A percentile compares a stretch with the other conserved stretches of the same genome.
Conservation (phyloP, 2,113 vertebrate genomes). For the Pseudopodoces humilis region DNA sequence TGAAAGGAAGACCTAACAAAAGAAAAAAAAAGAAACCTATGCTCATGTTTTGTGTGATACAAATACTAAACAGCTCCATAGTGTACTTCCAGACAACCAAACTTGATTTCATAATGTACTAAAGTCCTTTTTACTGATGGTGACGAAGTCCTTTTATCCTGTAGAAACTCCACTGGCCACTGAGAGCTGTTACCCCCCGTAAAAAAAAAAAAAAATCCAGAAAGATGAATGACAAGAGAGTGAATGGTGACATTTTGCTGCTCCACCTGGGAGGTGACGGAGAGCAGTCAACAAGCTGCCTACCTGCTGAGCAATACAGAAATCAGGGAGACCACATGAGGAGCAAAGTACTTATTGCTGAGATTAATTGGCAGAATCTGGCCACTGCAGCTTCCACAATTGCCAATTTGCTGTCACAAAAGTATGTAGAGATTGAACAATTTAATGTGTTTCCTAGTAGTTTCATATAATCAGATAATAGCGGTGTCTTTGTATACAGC, state of each 20-base stretch:
- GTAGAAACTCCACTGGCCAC: neutral
- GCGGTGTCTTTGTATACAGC: neutral
- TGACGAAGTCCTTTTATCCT: neutral
- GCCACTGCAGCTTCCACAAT: neutral
- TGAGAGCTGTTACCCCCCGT: neutral
- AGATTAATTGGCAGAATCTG: conserved; percentile 33
- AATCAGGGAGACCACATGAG: conserved; percentile 12
- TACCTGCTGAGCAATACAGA: conserved; percentile 25
- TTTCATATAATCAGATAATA: conserved; percentile 2
- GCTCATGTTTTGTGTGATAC: neutral
- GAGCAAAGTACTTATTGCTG: neutral
- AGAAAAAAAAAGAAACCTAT: neutral
- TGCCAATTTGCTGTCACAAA: neutral
- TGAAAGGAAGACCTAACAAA: neutral
- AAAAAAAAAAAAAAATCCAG: neutral
- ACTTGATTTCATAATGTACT: neutral
- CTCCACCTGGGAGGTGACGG: neutral
- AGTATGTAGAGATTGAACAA: neutral
- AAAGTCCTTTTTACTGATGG: neutral
- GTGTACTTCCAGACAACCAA: neutral
- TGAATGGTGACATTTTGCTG: conserved; percentile 18
- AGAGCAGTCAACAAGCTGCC: conserved; percentile 39
- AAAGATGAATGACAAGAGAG: conserved; percentile 5
- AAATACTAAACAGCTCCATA: neutral
- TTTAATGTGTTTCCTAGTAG: neutral